Evolutionary conservation across 2,888 invertebrate species (phyloP).

Genomic region (Caenorhabditis parvicauda): DNA sequence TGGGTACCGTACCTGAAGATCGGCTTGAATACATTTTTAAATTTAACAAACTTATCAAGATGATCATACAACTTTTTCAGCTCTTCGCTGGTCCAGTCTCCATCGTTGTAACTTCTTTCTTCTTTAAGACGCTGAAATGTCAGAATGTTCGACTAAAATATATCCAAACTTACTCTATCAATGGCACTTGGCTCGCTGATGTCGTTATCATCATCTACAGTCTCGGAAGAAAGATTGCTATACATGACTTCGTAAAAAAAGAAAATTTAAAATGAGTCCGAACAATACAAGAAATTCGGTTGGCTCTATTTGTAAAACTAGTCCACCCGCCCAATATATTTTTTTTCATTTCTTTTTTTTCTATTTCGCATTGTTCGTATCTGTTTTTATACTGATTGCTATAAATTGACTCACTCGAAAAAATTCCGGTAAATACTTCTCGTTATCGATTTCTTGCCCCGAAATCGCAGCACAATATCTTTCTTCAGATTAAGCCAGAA

Average conservation of each 20-base stretch:
- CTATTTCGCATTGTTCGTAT: background rate
- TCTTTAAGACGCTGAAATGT: constrained; percentile 14
- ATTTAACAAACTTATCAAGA: constrained; percentile 17
- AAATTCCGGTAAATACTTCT: too few relatives aligned
- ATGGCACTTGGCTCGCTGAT: constrained; percentile 7
- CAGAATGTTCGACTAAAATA: background rate
- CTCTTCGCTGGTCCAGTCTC: constrained; percentile 25
- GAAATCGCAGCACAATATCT: too few relatives aligned
- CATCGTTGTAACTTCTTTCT: constrained; percentile 22
- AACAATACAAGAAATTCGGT: too few relatives aligned
- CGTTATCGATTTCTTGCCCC: too few relatives aligned
- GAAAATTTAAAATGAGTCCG: too few relatives aligned
- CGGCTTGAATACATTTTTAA: background rate
- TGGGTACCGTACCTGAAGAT: constrained; percentile 16
- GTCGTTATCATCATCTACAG: background rate
- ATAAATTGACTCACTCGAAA: too few relatives aligned
- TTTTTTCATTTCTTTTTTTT: constrained; percentile 1
- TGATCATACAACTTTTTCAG: constrained; percentile 16
- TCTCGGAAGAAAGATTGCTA: too few relatives aligned
- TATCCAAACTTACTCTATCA: constrained; percentile 5
- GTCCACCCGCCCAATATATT: constrained; percentile 7
- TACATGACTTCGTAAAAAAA: too few relatives aligned
- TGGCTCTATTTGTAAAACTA: too few relatives aligned
- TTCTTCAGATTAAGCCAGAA: constrained; percentile 18
- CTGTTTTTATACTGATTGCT: background rate